phyloP scores from a whole-genome alignment of 2,888 invertebrate genomes.

The Dryobota labecula region DNA sequence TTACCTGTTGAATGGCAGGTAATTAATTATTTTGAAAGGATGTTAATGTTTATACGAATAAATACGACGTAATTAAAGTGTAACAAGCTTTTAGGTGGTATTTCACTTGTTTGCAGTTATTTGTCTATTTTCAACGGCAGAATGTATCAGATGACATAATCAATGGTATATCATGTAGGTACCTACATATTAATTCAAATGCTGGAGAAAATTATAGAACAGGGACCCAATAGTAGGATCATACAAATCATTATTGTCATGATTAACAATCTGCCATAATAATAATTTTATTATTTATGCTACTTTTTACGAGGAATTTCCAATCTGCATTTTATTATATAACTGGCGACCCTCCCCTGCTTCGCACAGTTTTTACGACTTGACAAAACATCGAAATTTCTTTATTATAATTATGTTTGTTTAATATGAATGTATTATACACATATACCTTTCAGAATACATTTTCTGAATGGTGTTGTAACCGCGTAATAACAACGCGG shows the following conservation, averaged over 20 bases:
- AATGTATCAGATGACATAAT: neutral
- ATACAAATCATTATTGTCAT: neutral
- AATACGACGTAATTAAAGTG: slow-evolving; percentile 7
- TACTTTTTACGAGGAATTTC: neutral
- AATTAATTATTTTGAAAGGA: slow-evolving; percentile 34
- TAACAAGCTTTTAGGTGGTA: neutral
- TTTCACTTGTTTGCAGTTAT: slow-evolving; percentile 2
- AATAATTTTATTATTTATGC: neutral
- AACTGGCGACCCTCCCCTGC: neutral
- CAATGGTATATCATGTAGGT: neutral
- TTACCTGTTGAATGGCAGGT: slow-evolving; percentile 53
- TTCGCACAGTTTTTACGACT: neutral
- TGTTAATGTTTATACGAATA: slow-evolving; percentile 12
- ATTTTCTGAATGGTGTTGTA: too few relatives aligned
- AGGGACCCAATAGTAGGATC: too few relatives aligned
- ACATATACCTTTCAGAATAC: too few relatives aligned
- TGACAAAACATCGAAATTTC: neutral
- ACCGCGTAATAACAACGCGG: too few relatives aligned
- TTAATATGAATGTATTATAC: too few relatives aligned
- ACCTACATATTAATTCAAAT: neutral
- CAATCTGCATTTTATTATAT: neutral
- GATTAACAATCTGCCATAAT: neutral
- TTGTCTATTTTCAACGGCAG: neutral
- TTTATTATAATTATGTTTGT: too few relatives aligned
- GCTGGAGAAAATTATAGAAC: neutral